phyloP scores from a whole-genome alignment of 1,140 invertebrate species.

The Macrocentrus cingulum region DNA sequence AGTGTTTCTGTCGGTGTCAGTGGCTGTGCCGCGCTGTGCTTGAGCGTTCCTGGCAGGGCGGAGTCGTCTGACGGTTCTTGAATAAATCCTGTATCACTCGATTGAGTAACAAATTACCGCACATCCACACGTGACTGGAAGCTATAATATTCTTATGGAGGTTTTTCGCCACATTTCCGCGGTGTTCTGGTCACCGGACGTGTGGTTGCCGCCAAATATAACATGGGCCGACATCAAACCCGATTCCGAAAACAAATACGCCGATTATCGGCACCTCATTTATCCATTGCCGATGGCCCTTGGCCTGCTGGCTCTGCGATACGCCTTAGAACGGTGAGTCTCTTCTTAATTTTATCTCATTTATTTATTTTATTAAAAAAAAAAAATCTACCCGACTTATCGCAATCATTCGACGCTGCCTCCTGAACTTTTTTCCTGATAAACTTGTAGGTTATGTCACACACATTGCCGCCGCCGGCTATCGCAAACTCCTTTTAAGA shows the following conservation, averaged over 20 bases:
- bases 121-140: conserved; percentile 1
- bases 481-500: too few species aligned
- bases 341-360: conserved; percentile 14
- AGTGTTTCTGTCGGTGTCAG: conserved; percentile 25
- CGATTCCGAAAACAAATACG: conserved; percentile 74
- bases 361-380: neutral
- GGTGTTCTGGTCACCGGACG: conserved; percentile 77
- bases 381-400: neutral
- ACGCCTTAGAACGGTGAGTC: conserved; percentile 78
- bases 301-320: conserved; percentile 72
- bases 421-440: too few species aligned
- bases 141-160: conserved; percentile 39
- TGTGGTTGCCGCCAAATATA: conserved; percentile 88
- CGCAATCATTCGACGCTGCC: neutral
- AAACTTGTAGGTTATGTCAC: too few species aligned
- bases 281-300: conserved; percentile 82
- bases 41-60: conserved; percentile 19
- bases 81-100: conserved; percentile 19
- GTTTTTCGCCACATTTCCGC: conserved; percentile 48
- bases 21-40: too few species aligned
- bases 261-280: conserved; percentile 79
- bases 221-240: conserved; percentile 86
- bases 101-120: neutral
- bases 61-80: conserved; percentile 23
- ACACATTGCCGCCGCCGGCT: too few species aligned